Evolutionary conservation across 2,888 invertebrate genomes (phyloP).

Genomic region (Eupeodes latifasciatus): DNA sequence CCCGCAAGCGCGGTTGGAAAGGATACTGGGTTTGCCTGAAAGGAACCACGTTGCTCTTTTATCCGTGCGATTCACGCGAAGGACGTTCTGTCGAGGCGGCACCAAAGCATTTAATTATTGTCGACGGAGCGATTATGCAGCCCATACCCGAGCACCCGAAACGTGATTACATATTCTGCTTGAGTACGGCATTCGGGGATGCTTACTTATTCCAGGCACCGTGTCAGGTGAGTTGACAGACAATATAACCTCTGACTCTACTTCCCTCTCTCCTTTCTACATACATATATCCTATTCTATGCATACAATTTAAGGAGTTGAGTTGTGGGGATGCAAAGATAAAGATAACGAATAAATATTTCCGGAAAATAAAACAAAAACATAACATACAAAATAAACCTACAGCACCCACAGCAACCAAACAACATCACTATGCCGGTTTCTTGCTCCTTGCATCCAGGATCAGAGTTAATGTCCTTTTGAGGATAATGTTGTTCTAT

Average conservation of each 20-base stretch:
- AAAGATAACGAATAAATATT: constrained; percentile 67
- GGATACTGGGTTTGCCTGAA: constrained; percentile 99
- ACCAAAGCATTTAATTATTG: constrained; percentile 97
- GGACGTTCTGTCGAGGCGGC: constrained; percentile 95
- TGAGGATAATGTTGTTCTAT: constrained; percentile 27
- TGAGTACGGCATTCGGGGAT: constrained; percentile 99
- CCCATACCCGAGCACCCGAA: constrained; percentile 99
- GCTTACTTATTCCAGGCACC: constrained; percentile 98
- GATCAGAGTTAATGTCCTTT: constrained; percentile 68
- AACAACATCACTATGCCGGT: not conserved
- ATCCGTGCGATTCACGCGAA: constrained; percentile 96
- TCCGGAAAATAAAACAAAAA: constrained; percentile 67
- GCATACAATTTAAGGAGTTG: not conserved
- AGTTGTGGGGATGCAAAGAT: constrained; percentile 30
- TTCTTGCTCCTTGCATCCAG: constrained; percentile 27
- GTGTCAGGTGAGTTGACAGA: constrained; percentile 87
- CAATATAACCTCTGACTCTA: constrained; percentile 27
- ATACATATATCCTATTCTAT: not conserved
- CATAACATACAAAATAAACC: constrained; percentile 16
- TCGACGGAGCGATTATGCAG: constrained; percentile 98
- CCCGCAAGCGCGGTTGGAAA: constrained; percentile 98
- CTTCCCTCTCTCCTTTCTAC: not conserved
- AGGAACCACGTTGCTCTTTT: constrained; percentile 97
- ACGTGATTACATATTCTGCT: constrained; percentile 98
- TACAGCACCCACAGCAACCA: not conserved